Evolutionary conservation across 2,888 invertebrate species (phyloP).

Genomic region (Apomyelois bistriatella): DNA sequence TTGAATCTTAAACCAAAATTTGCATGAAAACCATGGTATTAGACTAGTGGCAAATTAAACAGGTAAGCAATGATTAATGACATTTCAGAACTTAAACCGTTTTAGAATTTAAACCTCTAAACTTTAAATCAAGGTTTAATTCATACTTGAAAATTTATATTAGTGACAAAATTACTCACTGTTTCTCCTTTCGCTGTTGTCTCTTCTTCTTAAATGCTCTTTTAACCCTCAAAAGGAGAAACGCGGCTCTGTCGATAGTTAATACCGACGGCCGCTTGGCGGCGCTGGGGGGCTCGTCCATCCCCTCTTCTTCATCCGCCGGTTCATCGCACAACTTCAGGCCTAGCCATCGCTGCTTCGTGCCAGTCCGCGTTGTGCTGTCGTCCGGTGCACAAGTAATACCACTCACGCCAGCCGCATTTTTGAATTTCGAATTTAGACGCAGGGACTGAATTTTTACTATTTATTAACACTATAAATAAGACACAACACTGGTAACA

Average conservation of each 20-base stretch:
- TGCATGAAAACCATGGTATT: conserved; percentile 3
- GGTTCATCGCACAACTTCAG: conserved; percentile 78
- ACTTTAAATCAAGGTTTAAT: too few species aligned
- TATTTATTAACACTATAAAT: conserved; percentile 3
- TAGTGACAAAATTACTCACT: conserved; percentile 84
- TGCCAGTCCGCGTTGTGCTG: conserved; percentile 60
- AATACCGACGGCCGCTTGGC: conserved; percentile 83
- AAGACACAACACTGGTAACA: background rate
- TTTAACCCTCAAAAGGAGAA: conserved; percentile 91
- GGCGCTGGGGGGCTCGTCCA: conserved; percentile 69
- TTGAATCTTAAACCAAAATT: conserved; percentile 19
- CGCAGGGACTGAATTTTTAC: conserved; percentile 14
- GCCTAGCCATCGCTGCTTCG: conserved; percentile 75
- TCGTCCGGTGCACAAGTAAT: conserved; percentile 28
- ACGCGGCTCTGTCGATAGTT: conserved; percentile 94
- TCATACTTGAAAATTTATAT: too few species aligned
- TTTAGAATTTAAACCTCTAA: too few species aligned
- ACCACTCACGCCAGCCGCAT: conserved; percentile 23
- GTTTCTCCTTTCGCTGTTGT: conserved; percentile 91
- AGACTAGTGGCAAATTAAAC: background rate
- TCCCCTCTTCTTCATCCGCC: conserved; percentile 58
- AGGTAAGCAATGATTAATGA: conserved; percentile 25
- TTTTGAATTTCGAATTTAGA: conserved; percentile 6
- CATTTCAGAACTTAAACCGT: too few species aligned
- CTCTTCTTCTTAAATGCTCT: conserved; percentile 95